A percentile compares a stretch with the other conserved stretches of the same genome.
Conservation (phyloP, 2,113 vertebrate genomes). For the Choloepus hoffmanni region DNA sequence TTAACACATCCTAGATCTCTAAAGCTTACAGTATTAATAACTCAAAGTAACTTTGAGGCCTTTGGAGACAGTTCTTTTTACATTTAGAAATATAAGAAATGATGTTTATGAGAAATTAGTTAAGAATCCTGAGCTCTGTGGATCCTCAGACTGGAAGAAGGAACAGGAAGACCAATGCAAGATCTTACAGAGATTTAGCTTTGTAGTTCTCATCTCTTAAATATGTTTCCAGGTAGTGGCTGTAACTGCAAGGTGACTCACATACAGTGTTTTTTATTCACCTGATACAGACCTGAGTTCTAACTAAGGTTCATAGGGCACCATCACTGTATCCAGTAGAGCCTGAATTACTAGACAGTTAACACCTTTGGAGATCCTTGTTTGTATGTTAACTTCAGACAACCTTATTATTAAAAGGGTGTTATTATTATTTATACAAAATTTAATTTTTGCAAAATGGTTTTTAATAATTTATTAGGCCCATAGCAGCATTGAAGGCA, state of each 20-base stretch:
- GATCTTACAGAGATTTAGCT: not conserved
- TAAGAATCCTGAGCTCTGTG: not conserved
- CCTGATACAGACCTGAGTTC: not conserved
- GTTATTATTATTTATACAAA: slow-evolving; percentile 21
- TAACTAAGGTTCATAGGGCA: slow-evolving; percentile 23
- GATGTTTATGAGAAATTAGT: slow-evolving; percentile 27
- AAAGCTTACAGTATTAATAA: not conserved
- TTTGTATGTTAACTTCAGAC: not conserved
- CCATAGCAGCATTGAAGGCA: not conserved
- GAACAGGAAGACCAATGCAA: not conserved
- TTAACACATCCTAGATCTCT: not conserved
- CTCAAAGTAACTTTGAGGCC: not conserved
- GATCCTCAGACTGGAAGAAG: not conserved
- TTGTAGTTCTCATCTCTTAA: slow-evolving; percentile 31
- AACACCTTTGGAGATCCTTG: slow-evolving; percentile 38
- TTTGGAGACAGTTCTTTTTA: not conserved
- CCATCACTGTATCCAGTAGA: slow-evolving; percentile 24
- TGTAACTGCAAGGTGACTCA: slow-evolving; percentile 66
- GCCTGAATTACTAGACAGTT: slow-evolving; percentile 67
- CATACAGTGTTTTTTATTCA: not conserved
- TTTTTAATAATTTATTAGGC: slow-evolving; percentile 2
- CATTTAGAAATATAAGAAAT: not conserved
- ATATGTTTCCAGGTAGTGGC: slow-evolving; percentile 47
- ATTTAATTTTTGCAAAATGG: slow-evolving; percentile 15
- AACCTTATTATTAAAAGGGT: slow-evolving; percentile 39